Conservation (phyloP, 2,797 vertebrate genomes). For the Coregonus ussuriensis region DNA sequence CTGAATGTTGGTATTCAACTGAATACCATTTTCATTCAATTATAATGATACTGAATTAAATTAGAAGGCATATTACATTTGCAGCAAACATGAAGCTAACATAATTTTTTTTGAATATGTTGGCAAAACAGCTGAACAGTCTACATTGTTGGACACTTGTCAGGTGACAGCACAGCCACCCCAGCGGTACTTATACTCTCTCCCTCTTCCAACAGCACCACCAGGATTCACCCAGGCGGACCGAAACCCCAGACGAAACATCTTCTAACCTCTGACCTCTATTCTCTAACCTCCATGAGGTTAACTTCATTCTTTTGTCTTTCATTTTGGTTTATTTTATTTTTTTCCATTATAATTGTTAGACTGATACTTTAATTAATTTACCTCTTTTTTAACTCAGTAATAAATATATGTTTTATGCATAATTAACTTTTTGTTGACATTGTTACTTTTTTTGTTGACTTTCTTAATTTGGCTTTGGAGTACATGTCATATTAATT, state of each 20-base stretch:
- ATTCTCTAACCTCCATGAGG: too few relatives aligned
- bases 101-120: too few relatives aligned
- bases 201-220: background rate
- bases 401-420: conserved; percentile 47
- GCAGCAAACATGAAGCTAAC: too few relatives aligned
- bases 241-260: background rate
- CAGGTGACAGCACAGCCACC: background rate
- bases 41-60: too few relatives aligned
- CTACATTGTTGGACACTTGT: background rate
- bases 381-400: background rate
- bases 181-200: background rate
- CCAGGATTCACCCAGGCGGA: background rate
- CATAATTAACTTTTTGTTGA: background rate
- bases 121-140: too few relatives aligned
- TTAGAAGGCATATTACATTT: too few relatives aligned
- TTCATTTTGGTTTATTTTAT: background rate
- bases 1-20: too few relatives aligned
- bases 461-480: too few relatives aligned
- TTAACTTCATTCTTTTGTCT: background rate
- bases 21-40: too few relatives aligned
- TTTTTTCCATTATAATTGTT: background rate
- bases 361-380: conserved; percentile 1
- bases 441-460: too few relatives aligned
- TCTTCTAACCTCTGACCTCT: background rate
- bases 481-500: too few relatives aligned